Conservation (phyloP, 92 coral and sea anemone species). For the Porites evermanni region DNA sequence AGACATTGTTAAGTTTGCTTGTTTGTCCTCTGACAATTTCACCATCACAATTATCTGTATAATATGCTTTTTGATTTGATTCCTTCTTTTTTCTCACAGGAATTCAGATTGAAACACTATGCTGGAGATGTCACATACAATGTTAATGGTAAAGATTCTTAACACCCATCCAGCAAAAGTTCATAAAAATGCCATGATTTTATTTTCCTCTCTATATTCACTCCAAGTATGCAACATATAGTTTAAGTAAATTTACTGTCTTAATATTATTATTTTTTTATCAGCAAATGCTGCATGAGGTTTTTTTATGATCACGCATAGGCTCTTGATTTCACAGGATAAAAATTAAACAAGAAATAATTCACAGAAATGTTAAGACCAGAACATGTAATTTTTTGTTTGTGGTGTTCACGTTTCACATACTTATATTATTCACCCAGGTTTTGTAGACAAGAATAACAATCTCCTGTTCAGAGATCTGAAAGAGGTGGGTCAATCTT, state of each 20-base stretch:
- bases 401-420: neutral
- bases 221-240: too few relatives aligned
- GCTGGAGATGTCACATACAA: slow-evolving; percentile 96
- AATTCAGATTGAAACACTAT: slow-evolving; percentile 94
- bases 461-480: slow-evolving; percentile 94
- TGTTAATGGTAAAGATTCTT: slow-evolving; percentile 73
- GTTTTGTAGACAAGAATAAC: slow-evolving; percentile 98
- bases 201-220: too few relatives aligned
- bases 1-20: too few relatives aligned
- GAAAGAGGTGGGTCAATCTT: slow-evolving; percentile 80
- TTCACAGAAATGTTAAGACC: too few relatives aligned
- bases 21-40: neutral
- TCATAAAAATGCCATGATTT: too few relatives aligned
- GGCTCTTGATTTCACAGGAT: too few relatives aligned
- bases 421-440: slow-evolving; percentile 35
- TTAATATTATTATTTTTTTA: too few relatives aligned
- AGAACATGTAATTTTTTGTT: neutral
- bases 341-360: too few relatives aligned
- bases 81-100: slow-evolving; percentile 56
- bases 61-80: neutral
- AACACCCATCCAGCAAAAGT: too few relatives aligned
- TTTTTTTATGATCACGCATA: too few relatives aligned
- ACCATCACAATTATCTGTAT: neutral
- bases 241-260: too few relatives aligned
- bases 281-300: too few relatives aligned